Evolutionary conservation across 2,113 vertebrate species (phyloP).

Genomic region (Atherinomorus stipes): DNA sequence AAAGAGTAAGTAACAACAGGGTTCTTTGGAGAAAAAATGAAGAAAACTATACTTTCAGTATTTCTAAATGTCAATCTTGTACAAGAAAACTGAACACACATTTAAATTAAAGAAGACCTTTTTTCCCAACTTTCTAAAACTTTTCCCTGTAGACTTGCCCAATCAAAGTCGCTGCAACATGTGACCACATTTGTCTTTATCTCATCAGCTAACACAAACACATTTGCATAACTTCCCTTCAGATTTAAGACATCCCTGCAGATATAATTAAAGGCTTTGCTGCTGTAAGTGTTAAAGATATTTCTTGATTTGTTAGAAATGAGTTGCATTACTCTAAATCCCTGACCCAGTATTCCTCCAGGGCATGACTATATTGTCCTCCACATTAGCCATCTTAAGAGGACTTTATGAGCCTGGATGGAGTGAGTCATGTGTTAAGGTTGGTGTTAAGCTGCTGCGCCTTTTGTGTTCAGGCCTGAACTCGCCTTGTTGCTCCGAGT

Average conservation of each 20-base stretch:
- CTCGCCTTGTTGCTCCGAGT: conserved; percentile 42
- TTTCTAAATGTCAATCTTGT: no score
- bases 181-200: neutral
- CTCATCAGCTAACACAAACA: neutral
- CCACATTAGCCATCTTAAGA: conserved; percentile 54
- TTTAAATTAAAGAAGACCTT: no score
- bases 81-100: no score
- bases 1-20: no score
- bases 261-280: conserved; percentile 9
- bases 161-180: neutral
- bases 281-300: conserved; percentile 1
- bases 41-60: no score
- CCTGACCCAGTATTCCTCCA: conserved; percentile 32
- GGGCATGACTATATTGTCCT: conserved; percentile 45
- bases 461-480: conserved; percentile 38
- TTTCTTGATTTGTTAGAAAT: conserved; percentile 35
- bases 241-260: conserved; percentile 7
- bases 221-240: neutral
- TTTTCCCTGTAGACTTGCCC: neutral
- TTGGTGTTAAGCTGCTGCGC: conserved; percentile 64
- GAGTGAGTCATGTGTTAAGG: conserved; percentile 59
- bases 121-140: no score
- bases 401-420: conserved; percentile 55
- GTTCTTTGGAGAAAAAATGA: no score
- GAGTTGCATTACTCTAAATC: conserved; percentile 42